phyloP scores from a whole-genome alignment of 2,888 invertebrate genomes.

The Cantharis flavilabris region DNA sequence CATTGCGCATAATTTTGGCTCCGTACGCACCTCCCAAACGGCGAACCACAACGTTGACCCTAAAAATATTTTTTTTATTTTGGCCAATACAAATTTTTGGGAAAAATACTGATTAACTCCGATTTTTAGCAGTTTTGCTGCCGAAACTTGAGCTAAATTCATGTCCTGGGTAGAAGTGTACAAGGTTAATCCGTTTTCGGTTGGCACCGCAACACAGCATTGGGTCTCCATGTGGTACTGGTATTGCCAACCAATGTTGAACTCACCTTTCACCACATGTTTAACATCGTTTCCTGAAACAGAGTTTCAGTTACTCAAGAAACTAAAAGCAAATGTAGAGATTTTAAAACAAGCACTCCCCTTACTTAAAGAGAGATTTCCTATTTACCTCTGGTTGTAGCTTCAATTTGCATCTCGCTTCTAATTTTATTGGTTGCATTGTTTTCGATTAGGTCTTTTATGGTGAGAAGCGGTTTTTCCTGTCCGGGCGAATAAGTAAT shows the following conservation, averaged over 20 bases:
- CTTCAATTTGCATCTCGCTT: constrained; percentile 45
- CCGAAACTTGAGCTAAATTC: neutral
- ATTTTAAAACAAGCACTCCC: too few species aligned
- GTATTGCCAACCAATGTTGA: neutral
- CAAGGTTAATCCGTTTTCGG: neutral
- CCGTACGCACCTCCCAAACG: constrained; percentile 85
- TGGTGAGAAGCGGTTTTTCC: constrained; percentile 52
- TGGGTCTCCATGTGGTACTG: neutral
- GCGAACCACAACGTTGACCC: constrained; percentile 71
- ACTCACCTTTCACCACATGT: neutral
- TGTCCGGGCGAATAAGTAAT: constrained; percentile 59
- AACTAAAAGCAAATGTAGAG: too few species aligned
- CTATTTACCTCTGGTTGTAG: constrained; percentile 40
- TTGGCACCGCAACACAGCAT: neutral
- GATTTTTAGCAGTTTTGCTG: neutral
- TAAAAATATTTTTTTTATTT: constrained; percentile 40
- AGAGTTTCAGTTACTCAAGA: too few species aligned
- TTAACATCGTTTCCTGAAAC: neutral
- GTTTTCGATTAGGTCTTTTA: constrained; percentile 58
- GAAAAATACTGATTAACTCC: neutral
- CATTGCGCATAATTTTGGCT: constrained; percentile 69
- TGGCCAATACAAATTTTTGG: too few species aligned
- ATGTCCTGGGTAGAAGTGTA: neutral
- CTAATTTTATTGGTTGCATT: constrained; percentile 54
- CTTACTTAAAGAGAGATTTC: too few species aligned